Base-by-base conservation (phyloP, 2,888 invertebrate species). In the Nomada fabriciana region DNA sequence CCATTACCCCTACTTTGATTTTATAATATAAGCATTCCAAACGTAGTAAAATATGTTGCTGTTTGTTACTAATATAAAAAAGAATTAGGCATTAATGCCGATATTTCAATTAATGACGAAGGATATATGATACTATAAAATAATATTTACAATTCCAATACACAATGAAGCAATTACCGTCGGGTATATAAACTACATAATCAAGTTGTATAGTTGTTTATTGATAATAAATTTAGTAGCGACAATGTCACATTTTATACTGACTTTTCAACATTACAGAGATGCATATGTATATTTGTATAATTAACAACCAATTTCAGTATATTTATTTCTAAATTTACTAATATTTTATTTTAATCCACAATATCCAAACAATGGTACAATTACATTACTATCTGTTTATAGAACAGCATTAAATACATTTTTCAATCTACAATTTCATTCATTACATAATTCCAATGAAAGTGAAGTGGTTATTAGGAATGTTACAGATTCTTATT, bases 231-330 rank as follows among this genome's bases (percentile, higher is more conserved):
- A 79, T 68, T 79, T 47, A 79, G 72, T 57, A 52, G 59, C 55
- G 25, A 68, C 50, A 67, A 67, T 53, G 7, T 52, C 65, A 69
- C 63, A 78, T 50, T 61, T 78, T 79, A 80, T 63, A 67, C 67
- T 79, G 67, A 72, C 50, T 72, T 72, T 43, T 36, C 71, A 72
- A 79, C 60, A 61, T 72, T n/a, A 67, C 18, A 57, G 60, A 60
- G 15, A 57, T 47, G 15, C 65, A 60, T 70, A 61, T 52, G 25
- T 75, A 52, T 87, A 88, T 65, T 63, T 55, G 63, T 86, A 89
- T 91, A 91, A 89, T 90, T 88, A 91, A 90, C 89, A 88, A 90
- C 87, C 90, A 89, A 88, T 90, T 86, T 88, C 78, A 77, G 70
- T 79, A 69, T 76, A 67, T 84, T 85, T 82, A 69, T 82, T 86